Evolutionary conservation across 2,888 invertebrate species (phyloP).

Genomic region (Amphipoea oculea): DNA sequence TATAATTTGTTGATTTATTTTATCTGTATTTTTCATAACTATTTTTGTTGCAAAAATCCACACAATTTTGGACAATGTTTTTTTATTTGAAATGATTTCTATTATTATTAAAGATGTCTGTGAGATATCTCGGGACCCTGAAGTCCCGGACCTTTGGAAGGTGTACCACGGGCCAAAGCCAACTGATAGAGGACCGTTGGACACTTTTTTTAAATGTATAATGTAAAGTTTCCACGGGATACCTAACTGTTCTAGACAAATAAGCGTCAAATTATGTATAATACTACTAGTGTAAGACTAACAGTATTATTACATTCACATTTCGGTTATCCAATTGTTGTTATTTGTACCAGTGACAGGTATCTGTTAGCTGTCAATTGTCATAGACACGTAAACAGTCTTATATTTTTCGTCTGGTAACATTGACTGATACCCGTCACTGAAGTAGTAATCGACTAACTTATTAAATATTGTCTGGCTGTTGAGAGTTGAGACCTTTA

Average conservation of each 20-base stretch:
- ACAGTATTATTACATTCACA: too few relatives aligned
- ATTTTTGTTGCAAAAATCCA: neutral
- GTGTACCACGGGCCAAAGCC: neutral
- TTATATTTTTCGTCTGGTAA: too few relatives aligned
- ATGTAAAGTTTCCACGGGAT: neutral
- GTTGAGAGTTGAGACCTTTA: too few relatives aligned
- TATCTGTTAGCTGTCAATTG: too few relatives aligned
- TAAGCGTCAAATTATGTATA: neutral
- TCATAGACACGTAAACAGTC: too few relatives aligned
- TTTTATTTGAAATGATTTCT: neutral
- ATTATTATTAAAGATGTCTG: neutral
- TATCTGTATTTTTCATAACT: neutral
- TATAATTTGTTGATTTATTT: neutral
- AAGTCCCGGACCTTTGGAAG: neutral
- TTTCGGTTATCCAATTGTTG: too few relatives aligned
- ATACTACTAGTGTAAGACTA: neutral
- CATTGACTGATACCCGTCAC: too few relatives aligned
- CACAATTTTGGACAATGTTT: neutral
- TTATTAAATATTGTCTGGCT: too few relatives aligned
- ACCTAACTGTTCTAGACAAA: neutral
- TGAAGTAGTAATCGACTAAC: too few relatives aligned
- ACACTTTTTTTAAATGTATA: neutral
- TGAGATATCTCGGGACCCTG: neutral
- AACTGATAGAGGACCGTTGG: neutral
- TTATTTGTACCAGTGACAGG: too few relatives aligned